phyloP scores from a whole-genome alignment of 2,888 invertebrate species.

The Byasa hedistus region DNA sequence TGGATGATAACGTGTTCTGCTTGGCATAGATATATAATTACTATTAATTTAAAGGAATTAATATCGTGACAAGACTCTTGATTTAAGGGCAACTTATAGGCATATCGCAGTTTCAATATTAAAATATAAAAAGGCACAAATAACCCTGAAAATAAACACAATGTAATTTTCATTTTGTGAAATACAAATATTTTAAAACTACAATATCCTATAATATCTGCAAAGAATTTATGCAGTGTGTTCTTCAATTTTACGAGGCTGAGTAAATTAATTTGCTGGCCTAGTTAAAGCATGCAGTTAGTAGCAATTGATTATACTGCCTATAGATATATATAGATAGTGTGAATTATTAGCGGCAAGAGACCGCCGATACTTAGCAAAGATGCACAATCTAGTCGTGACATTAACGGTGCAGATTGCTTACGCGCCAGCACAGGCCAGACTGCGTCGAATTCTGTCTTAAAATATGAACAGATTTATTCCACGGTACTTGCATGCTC shows the following conservation, averaged over 20 bases:
- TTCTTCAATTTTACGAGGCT: conserved; percentile 18
- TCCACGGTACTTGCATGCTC: conserved; percentile 47
- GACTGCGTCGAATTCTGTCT: conserved; percentile 62
- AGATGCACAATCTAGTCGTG: conserved; percentile 72
- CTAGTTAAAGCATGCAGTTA: conserved; percentile 18
- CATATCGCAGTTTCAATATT: no score
- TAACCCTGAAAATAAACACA: conserved; percentile 5
- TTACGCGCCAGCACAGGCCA: conserved; percentile 49
- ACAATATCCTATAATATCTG: neutral
- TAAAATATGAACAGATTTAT: conserved; percentile 62
- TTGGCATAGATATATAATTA: neutral
- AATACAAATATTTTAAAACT: conserved; percentile 4
- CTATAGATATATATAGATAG: conserved; percentile 34
- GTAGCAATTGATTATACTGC: conserved; percentile 21
- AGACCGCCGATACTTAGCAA: conserved; percentile 49
- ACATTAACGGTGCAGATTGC: conserved; percentile 58
- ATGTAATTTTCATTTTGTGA: neutral
- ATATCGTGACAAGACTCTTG: conserved; percentile 22
- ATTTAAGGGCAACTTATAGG: conserved; percentile 8
- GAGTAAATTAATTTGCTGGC: conserved; percentile 28
- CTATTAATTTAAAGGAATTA: conserved; percentile 10
- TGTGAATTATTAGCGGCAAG: conserved; percentile 49
- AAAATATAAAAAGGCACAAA: no score
- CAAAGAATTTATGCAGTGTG: conserved; percentile 26
- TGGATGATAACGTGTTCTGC: neutral